These are phyloP conservation scores for Nyctalus aviator DNA, from an alignment of 2,797 vertebrate species.

Conservation along the genomic window DNA sequence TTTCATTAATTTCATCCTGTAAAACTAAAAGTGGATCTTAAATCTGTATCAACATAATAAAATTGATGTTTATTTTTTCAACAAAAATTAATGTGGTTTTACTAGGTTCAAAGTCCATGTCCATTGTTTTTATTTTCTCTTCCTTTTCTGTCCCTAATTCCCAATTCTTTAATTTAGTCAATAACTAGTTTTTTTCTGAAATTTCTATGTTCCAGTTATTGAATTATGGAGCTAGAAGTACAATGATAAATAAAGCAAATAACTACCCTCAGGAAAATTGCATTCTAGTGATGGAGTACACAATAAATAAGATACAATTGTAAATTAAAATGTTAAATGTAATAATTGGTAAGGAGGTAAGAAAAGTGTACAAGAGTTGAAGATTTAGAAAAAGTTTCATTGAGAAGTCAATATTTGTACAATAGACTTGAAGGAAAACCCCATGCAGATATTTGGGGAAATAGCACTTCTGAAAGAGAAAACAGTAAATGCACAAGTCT, in stretches of 20 bases:
- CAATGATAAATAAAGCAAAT: not conserved
- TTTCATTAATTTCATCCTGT: not conserved
- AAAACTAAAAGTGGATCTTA: constrained; percentile 30
- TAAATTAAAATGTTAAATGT: not conserved
- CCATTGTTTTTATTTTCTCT: not conserved
- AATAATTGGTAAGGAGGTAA: not conserved
- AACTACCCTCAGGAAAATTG: not conserved
- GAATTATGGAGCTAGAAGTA: not conserved
- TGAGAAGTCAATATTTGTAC: not conserved
- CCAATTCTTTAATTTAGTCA: not conserved
- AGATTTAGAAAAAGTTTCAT: not conserved
- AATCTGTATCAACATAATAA: not conserved
- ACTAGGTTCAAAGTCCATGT: not conserved
- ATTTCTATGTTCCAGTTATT: not conserved
- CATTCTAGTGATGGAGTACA: not conserved
- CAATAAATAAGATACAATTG: not conserved
- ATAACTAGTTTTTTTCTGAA: not conserved
- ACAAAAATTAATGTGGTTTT: not conserved
- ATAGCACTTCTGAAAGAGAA: constrained; percentile 15
- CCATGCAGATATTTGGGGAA: not conserved
- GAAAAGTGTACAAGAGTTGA: not conserved
- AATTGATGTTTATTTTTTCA: not conserved
- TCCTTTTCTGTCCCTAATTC: not conserved
- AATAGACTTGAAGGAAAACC: not conserved
- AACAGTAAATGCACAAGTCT: not conserved